Percentiles rank a stretch among this genome's conserved stretches.
These are phyloP conservation scores for Cebus imitator DNA, from an alignment of 2,113 vertebrate species.

Conservation along the genomic window DNA sequence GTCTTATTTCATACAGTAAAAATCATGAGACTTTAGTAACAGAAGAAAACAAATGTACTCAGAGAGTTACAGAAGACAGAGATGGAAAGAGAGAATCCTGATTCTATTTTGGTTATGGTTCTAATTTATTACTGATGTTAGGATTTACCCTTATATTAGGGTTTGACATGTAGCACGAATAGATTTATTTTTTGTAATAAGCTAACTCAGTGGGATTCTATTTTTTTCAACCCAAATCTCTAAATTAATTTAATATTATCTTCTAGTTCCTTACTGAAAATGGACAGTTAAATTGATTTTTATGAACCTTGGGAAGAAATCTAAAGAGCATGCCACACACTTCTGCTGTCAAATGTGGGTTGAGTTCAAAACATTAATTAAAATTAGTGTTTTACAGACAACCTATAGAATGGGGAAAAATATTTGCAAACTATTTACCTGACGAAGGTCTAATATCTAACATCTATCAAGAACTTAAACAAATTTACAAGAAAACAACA, in stretches of 20 bases:
- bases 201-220: neutral
- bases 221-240: neutral
- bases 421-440: too few relatives aligned
- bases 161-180: neutral
- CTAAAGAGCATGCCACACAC: neutral
- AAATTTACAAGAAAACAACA: too few relatives aligned
- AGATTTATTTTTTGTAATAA: neutral
- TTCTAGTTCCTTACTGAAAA: neutral
- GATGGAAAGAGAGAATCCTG: neutral
- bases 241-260: neutral
- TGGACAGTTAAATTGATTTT: neutral
- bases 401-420: too few relatives aligned
- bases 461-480: too few relatives aligned
- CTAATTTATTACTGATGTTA: neutral
- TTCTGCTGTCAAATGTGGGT: neutral
- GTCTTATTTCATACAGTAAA: neutral
- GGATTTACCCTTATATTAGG: neutral
- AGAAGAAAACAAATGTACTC: neutral
- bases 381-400: neutral
- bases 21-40: neutral
- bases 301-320: neutral
- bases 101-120: neutral
- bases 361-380: neutral
- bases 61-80: neutral
- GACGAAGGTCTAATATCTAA: too few relatives aligned